Evolutionary conservation across 2,113 vertebrate species (phyloP), one percentile per base, ranked within the genome.

Genomic region (Hemiprocne comata): DNA sequence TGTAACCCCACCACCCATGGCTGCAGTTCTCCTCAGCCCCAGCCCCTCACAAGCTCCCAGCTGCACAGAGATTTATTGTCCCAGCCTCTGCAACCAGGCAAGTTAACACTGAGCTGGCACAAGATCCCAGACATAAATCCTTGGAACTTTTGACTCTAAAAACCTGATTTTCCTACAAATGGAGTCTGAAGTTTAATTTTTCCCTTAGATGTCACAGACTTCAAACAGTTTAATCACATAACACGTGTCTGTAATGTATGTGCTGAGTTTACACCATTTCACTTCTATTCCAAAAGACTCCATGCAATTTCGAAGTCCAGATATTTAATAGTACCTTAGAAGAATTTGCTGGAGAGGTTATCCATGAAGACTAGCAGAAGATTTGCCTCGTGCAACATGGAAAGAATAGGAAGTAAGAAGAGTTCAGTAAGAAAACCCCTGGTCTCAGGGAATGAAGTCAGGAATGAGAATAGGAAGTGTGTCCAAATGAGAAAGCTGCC

Each of bases 1-100:
- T 40, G 29, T 13, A 33, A 26, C 17, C 31, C 33, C 34, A 44
- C 31, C 4, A 1, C 17, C 5, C 15, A 4, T 2, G 0, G 16
- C 44, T 23, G 10, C 34, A 55, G 10, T 10, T 55, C 18, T 44
- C 17, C 44, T 44, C 85, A 71, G 80, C 11, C 46, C 15, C 20
- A 13, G 17, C 1, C 0, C 11, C 28, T 44, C 48, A 9, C 1
- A 4, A 61, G 21, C 25, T 67, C 38, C n/a, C n/a, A 21, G 29
- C 40, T 61, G 14, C 1, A 0, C 38, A 78, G 58, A 55, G 46
- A 19, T 67, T 18, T 55, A 17, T 17, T 36, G 38, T 16, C 14
- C 26, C 38, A 85, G 2, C 7, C 18, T 77, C 10, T 34, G 16
- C 17, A 61, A 18, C 28, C 33, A 72, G 33, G 21, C 15, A 72